Evolutionary conservation across 1,140 invertebrate species (phyloP).

Genomic region (Zaprionus ghesquierei): DNA sequence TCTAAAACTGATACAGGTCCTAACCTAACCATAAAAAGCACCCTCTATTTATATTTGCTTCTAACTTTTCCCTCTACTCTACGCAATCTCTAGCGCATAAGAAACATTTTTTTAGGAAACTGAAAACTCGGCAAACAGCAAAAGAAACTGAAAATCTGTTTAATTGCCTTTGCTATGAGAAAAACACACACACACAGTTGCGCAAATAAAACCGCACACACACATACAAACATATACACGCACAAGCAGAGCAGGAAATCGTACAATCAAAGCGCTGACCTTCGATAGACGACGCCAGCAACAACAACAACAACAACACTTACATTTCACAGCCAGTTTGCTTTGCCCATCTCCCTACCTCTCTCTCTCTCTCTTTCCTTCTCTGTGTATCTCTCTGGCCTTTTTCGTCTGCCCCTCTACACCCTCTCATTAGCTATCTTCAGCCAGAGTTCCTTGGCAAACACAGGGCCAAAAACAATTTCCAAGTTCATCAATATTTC

Average conservation of each 20-base stretch:
- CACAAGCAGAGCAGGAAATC: constrained; percentile 15
- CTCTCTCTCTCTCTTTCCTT: background rate
- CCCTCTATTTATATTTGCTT: background rate
- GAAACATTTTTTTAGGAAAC: constrained; percentile 23
- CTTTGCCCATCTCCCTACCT: background rate
- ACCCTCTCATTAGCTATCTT: background rate
- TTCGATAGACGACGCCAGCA: constrained; percentile 36
- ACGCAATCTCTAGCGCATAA: constrained; percentile 2
- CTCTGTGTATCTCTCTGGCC: background rate
- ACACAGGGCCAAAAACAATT: constrained; percentile 21
- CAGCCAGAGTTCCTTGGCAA: background rate
- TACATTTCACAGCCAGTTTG: background rate
- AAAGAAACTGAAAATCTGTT: constrained; percentile 44
- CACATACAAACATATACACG: background rate
- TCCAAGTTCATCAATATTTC: constrained; percentile 48
- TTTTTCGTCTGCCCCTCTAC: background rate
- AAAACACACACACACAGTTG: background rate
- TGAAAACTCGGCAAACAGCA: background rate
- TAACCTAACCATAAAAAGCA: too few relatives aligned
- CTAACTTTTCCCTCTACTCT: background rate
- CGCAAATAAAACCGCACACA: background rate
- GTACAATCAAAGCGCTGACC: constrained; percentile 58
- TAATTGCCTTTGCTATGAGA: constrained; percentile 36
- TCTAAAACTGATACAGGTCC: too few relatives aligned
- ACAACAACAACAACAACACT: constrained; percentile 1